A percentile compares a stretch with the other conserved stretches of the same genome.
phyloP scores from a whole-genome alignment of 2,797 vertebrate species.

The Sciurus carolinensis region DNA sequence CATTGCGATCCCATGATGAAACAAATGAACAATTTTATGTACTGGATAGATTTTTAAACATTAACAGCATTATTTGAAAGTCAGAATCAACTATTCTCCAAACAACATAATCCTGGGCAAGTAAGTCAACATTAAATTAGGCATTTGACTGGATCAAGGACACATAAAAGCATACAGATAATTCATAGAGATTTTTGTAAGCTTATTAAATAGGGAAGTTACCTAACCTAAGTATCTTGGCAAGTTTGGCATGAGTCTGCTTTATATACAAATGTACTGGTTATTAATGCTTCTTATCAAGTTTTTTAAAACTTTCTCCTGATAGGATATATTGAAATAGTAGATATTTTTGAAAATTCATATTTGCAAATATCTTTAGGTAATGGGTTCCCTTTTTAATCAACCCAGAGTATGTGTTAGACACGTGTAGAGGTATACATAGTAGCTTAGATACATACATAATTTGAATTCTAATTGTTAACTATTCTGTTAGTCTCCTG shows the following conservation, averaged over 20 bases:
- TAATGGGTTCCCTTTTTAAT: background rate
- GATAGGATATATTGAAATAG: background rate
- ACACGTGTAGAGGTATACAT: background rate
- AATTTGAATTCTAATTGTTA: constrained; percentile 20
- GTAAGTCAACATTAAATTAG: constrained; percentile 31
- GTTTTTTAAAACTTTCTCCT: background rate
- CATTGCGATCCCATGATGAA: background rate
- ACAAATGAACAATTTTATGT: constrained; percentile 39
- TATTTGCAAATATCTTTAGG: background rate
- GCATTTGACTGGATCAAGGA: constrained; percentile 46
- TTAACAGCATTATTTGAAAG: constrained; percentile 58
- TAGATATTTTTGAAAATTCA: background rate
- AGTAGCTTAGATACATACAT: background rate
- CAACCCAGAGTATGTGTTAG: background rate
- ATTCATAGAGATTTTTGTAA: background rate
- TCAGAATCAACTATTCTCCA: constrained; percentile 53
- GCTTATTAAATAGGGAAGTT: background rate
- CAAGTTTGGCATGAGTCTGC: background rate
- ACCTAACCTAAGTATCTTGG: background rate
- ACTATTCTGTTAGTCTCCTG: background rate
- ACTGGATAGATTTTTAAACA: background rate
- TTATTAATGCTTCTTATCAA: background rate
- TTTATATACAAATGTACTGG: background rate
- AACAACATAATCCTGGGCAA: constrained; percentile 37
- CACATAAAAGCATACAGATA: background rate